phyloP scores from a whole-genome alignment of 2,888 invertebrate genomes.

The Copidosoma aretas region DNA sequence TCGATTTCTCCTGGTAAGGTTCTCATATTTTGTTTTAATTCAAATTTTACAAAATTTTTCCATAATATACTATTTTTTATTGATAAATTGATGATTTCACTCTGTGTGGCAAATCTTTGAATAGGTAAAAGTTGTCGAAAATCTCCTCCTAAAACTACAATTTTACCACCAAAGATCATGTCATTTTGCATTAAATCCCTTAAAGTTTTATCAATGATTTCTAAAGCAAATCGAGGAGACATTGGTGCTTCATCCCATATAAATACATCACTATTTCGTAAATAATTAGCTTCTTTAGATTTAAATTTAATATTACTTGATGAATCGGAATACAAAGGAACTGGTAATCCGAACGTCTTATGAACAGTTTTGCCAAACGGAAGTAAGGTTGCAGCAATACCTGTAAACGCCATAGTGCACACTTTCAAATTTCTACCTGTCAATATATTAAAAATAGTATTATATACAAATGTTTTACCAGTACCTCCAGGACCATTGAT shows the following conservation, averaged over 20 bases:
- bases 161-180: constrained; percentile 32
- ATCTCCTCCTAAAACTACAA: no score
- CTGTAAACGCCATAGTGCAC: constrained; percentile 49
- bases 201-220: no score
- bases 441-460: constrained; percentile 5
- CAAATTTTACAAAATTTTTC: constrained; percentile 22
- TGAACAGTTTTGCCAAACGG: constrained; percentile 55
- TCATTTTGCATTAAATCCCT: constrained; percentile 41
- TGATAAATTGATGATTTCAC: constrained; percentile 26
- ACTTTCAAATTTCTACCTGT: constrained; percentile 7
- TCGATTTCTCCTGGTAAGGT: constrained; percentile 31
- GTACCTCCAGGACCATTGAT: constrained; percentile 35
- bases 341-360: constrained; percentile 51
- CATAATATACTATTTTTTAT: constrained; percentile 26
- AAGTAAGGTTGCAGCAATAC: constrained; percentile 53
- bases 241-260: constrained; percentile 47
- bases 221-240: constrained; percentile 39
- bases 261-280: constrained; percentile 35
- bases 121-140: constrained; percentile 29
- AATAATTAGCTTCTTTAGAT: constrained; percentile 34
- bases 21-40: constrained; percentile 33
- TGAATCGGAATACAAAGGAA: constrained; percentile 38
- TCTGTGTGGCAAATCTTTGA: constrained; percentile 14
- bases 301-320: constrained; percentile 34
- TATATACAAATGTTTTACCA: constrained; percentile 19